phyloP scores from a whole-genome alignment of 2,888 invertebrate genomes.

The Ophion costatus region DNA sequence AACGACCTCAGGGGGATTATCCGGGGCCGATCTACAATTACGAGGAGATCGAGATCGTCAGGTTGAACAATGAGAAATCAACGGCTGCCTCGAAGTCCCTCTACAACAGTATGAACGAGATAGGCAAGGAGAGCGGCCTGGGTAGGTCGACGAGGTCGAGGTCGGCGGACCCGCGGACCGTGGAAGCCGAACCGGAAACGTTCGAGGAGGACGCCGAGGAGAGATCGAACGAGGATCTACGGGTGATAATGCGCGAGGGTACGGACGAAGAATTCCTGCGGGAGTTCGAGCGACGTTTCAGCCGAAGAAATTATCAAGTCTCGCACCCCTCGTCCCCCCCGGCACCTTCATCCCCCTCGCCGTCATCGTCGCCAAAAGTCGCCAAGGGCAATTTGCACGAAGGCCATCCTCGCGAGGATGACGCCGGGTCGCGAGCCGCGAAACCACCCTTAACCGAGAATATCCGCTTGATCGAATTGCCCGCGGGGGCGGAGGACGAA shows the following conservation, averaged over 20 bases:
- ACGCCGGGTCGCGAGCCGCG: slow-evolving; percentile 21
- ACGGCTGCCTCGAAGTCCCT: slow-evolving; percentile 76
- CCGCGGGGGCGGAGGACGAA: slow-evolving; percentile 63
- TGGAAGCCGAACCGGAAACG: slow-evolving; percentile 49
- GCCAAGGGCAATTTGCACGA: slow-evolving; percentile 50
- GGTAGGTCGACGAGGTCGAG: slow-evolving; percentile 47
- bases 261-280: slow-evolving; percentile 78
- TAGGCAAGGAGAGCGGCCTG: slow-evolving; percentile 54
- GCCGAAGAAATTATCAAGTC: slow-evolving; percentile 50
- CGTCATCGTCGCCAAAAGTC: slow-evolving; percentile 47
- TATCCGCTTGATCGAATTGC: slow-evolving; percentile 79
- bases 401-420: slow-evolving; percentile 30
- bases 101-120: slow-evolving; percentile 64
- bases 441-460: slow-evolving; percentile 35
- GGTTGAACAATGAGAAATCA: slow-evolving; percentile 78
- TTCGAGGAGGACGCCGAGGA: slow-evolving; percentile 46
- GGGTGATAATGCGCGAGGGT: slow-evolving; percentile 73
- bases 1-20: slow-evolving; percentile 82
- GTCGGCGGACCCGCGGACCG: slow-evolving; percentile 60
- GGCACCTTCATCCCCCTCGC: slow-evolving; percentile 9
- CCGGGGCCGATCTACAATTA: slow-evolving; percentile 81
- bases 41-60: slow-evolving; percentile 84
- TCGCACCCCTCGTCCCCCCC: slow-evolving; percentile 41
- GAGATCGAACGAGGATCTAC: slow-evolving; percentile 70
- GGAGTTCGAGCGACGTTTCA: slow-evolving; percentile 75